Evolutionary conservation across 2,113 vertebrate genomes (phyloP).

Genomic region (Alces alces): DNA sequence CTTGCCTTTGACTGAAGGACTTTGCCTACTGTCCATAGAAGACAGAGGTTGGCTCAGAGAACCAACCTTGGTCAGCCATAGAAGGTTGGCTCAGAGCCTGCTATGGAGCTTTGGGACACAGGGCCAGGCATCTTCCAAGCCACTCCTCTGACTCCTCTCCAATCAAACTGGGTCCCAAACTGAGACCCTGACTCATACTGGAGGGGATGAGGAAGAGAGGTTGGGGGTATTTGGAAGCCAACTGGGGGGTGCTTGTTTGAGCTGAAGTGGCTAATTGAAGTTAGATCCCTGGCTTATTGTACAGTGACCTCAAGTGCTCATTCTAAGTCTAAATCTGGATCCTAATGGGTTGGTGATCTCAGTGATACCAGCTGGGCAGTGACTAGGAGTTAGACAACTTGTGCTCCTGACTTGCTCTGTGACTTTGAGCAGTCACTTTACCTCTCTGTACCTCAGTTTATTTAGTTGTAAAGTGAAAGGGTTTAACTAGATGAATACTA

Average conservation of each 20-base stretch:
- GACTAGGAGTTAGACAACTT: not conserved
- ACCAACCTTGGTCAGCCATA: not conserved
- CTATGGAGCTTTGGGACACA: not conserved
- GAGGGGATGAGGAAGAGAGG: not conserved
- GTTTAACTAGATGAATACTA: not conserved
- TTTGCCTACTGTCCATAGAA: slow-evolving; percentile 23
- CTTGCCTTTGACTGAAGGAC: not conserved
- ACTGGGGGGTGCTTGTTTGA: not conserved
- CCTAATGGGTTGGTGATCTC: not conserved
- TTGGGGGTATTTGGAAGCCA: not conserved
- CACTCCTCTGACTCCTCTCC: not conserved
- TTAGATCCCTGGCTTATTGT: not conserved
- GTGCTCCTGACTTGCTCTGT: not conserved
- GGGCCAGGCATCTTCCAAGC: not conserved
- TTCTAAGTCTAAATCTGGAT: not conserved
- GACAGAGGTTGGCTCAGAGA: not conserved
- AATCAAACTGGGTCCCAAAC: not conserved
- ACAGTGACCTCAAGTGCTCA: slow-evolving; percentile 1
- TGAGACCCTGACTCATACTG: not conserved
- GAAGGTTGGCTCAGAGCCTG: not conserved
- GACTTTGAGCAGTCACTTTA: slow-evolving; percentile 2
- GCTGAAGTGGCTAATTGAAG: not conserved
- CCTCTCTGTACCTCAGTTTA: not conserved
- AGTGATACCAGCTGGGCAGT: not conserved
- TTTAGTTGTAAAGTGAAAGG: slow-evolving; percentile 22